Conservation (phyloP, 2,113 vertebrate genomes). For the Tiliqua scincoides region DNA sequence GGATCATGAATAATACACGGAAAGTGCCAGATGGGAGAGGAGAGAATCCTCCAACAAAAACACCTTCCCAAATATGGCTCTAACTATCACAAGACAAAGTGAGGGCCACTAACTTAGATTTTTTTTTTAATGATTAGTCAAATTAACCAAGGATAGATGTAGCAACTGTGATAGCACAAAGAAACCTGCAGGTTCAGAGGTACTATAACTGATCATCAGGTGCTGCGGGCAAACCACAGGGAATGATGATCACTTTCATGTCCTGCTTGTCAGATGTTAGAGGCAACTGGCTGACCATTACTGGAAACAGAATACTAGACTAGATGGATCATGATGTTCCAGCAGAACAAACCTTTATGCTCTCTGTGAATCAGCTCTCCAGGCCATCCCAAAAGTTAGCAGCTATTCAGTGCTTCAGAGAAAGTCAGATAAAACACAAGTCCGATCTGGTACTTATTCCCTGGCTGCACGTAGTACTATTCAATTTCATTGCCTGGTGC, state of each 20-base stretch:
- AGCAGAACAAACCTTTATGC: not conserved
- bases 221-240: not conserved
- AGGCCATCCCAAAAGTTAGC: not conserved
- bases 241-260: not conserved
- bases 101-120: not conserved
- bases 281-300: not conserved
- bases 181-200: not conserved
- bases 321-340: not conserved
- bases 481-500: conserved; percentile 64
- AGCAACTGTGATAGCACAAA: not conserved
- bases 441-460: conserved; percentile 18
- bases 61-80: too few species aligned
- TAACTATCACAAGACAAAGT: not conserved
- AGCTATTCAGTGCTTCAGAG: not conserved
- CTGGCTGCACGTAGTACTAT: conserved; percentile 39
- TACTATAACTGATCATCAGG: not conserved
- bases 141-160: not conserved
- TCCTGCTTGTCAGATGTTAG: not conserved
- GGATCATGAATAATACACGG: too few species aligned
- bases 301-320: not conserved
- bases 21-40: too few species aligned
- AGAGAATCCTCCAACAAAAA: too few species aligned
- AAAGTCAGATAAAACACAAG: conserved; percentile 39
- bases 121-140: not conserved
- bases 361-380: rapidly evolving